Base-by-base conservation (phyloP, 2,113 vertebrate species). In the Tetrax tetrax region DNA sequence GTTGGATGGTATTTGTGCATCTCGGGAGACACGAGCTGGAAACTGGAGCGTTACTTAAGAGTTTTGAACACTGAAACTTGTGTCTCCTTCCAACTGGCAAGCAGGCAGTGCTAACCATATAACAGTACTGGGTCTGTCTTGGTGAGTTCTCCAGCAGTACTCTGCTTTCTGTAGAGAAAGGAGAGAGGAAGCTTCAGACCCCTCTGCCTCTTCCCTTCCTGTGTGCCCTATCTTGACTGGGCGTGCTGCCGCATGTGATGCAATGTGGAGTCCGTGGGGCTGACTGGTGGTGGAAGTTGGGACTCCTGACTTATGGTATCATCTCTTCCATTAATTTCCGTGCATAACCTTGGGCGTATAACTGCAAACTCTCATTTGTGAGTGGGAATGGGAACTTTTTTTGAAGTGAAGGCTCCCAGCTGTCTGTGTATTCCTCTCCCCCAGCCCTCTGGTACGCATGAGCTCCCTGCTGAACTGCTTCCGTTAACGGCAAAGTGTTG, bases 51-150 rank as follows among this genome's bases (percentile, higher is more conserved):
- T 91, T 93, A 71, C 91, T 93, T 27, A 68, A 56, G 86, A 93
- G 91, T 95, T 93, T 79, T 97, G 93, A 92, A 80, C 96, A 93
- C 28, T 85, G 74, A 93, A 85, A 93, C 76, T 47, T 56, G n/a
- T 18, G 71, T 47, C 72, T 95, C 53, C 88, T 92, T 85, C 88
- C 96, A 97, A 33, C 71, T 97, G 96, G 93, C 84, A 91, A 59
- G 38, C 3, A 10, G 72, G 8, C 82, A 70, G 80, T 50, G 33
- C 70, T 29, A 12, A 60, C 60, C 12, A n/a, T 66, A 29, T 5
- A 66, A 27, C 45, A 79, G 61, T 1, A n/a, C 79, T 50, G 77
- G 77, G 43, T 43, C 66, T 87, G 65, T 18, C 41, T 19, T 7
- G 41, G 81, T 4, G 16, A 57, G 20, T 6, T 53, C 69, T 53